Base-by-base conservation (phyloP, 2,113 vertebrate genomes). In the Oostethus manadensis region DNA sequence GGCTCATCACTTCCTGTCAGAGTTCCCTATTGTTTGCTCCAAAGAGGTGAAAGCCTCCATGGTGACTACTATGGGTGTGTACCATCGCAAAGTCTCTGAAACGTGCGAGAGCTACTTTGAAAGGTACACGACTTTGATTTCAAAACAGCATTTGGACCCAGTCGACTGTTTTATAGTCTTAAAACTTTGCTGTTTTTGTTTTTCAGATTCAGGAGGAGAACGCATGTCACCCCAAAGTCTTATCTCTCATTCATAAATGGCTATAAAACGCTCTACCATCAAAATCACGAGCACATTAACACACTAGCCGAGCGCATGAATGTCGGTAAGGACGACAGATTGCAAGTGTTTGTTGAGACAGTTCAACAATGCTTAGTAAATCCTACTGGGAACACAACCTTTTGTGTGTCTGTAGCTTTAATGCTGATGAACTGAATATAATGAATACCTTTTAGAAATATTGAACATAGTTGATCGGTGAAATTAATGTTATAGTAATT, bases 231-330 rank as follows among this genome's bases (percentile, higher is more conserved):
- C 20, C 92, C 92, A 57, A 93, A 92, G 70, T 93, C 92, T 42
- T 93, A 92, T 65, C 78, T 92, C n/a, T 92, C 91, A 8, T 93
- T 93, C 65, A 85, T 92, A 62, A 84, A 80, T 74, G 85, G 90
- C 56, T 93, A 91, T 73, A 93, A 93, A 83, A 65, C 76, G 3
- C 83, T 94, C 61, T 95, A 95, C 60, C 1, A 76, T 20, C 91
- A 93, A 56, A 93, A 93, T 60, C 60, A 92, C 71, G 21, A 73
- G 3, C 84, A 51, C 26, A 92, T 94, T 53, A 88, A 89, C 59
- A 90, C 89, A 4, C 90, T 94, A 64, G 90, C 91, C 17, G 88
- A 94, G 56, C 90, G 88, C 48, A 94, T 94, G 92, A 88, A 90
- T 70, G 84, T 89, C 56, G 93, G 93, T 94, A 88, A 90, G 90